phyloP scores from a whole-genome alignment of 2,113 vertebrate genomes.

The Nothobranchius furzeri region DNA sequence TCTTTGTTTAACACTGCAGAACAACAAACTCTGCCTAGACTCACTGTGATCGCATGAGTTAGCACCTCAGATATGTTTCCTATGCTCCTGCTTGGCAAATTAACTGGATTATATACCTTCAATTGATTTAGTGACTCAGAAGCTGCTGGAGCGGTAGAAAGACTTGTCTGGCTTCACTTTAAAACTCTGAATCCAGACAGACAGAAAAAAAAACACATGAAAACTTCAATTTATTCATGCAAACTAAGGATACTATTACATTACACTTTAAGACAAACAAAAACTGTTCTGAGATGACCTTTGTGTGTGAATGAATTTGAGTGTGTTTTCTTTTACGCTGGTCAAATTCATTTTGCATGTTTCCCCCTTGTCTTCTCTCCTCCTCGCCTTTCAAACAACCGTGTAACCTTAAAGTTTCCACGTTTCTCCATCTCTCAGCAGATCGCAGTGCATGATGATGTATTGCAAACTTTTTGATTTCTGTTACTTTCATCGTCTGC shows the following conservation, averaged over 20 bases:
- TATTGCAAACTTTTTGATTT: conserved; percentile 33
- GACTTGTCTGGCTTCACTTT: conserved; percentile 6
- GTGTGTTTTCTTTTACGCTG: background rate
- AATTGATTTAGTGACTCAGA: conserved; percentile 49
- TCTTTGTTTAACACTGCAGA: conserved; percentile 66
- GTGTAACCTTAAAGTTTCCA: conserved; percentile 15
- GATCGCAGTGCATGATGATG: no score
- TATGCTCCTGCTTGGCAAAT: conserved; percentile 46
- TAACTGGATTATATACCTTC: conserved; percentile 35
- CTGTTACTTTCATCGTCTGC: conserved; percentile 30
- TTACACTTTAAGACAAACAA: background rate
- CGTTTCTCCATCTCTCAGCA: no score
- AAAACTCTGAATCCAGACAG: conserved; percentile 7
- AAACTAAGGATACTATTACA: conserved; percentile 2
- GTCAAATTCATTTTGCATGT: conserved; percentile 24
- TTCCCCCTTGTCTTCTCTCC: conserved; percentile 38
- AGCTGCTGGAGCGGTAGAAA: conserved; percentile 38
- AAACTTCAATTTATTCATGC: conserved; percentile 28
- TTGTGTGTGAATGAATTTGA: conserved; percentile 4
- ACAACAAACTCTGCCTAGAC: conserved; percentile 66
- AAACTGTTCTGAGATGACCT: conserved; percentile 1
- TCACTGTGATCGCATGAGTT: conserved; percentile 61
- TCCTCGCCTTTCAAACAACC: conserved; percentile 23
- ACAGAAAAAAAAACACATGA: conserved; percentile 19
- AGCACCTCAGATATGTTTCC: conserved; percentile 58